Base-by-base conservation (phyloP, 2,888 invertebrate genomes). In the Brenthis ino region DNA sequence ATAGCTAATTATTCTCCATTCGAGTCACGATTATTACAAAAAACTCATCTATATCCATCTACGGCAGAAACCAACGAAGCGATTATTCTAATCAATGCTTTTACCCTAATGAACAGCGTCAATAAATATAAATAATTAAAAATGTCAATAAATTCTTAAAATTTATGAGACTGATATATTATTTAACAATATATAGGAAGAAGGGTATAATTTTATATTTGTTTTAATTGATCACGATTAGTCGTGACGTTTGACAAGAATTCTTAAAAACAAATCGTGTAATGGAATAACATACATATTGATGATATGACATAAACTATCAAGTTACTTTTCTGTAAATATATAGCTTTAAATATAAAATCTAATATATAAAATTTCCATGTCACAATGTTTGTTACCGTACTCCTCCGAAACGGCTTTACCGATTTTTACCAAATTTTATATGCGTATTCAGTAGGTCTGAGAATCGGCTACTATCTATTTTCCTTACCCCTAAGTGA, bases 1-100 rank as follows among this genome's bases (percentile, higher is more conserved):
- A 80, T 80, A 82, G 82, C 88, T 91, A 91, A 91, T 90, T 91
- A 91, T 87, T 87, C 81, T 81, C 81, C 80, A 84, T 79, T 78
- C 76, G 75, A 77, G 85, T 90, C 91, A 91, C 91, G 89, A 90
- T 82, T 87, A 82, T 85, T 84, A 84, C 76, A 81, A 84, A 82
- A 75, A 79, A 66, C 70, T 71, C 78, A 74, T 79, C 74, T 77
- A 33, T 70, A 72, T 66, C 37, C 65, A 65, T 76, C 70, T 56
- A 60, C 20, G 24, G 60, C 28, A 61, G 73, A 74, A 78, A 81
- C 75, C 74, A 75, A 74, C 76, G 75, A 68, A 74, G 70, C 73
- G 67, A 74, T 73, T 68, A 78, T 69, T 68, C 73, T 76, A 74
- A 78, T 77, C 76, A 74, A 76, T 74, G 72, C 68, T 66, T 50